Evolutionary conservation across 2,888 invertebrate genomes (phyloP), one percentile per base, ranked within the genome.

Genomic region (Apotomis capreana): DNA sequence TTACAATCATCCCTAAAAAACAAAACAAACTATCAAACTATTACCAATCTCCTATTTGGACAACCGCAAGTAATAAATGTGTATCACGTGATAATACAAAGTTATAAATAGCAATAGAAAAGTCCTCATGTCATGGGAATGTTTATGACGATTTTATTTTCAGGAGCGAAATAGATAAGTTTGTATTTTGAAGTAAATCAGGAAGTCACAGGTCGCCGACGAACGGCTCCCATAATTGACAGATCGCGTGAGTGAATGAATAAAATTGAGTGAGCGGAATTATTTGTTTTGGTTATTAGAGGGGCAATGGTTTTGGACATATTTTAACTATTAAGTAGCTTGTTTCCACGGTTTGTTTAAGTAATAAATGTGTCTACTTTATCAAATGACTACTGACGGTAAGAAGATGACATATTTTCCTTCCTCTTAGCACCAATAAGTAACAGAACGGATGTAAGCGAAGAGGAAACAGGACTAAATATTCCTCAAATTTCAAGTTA

Each of bases 181-280:
- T 67, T 51, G 71, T 49, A 51, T 61, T 54, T 54, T 55, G 61
- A 62, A 65, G 57, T 52, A 52, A 67, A 67, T 68, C 67, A 60
- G 72, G 70, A 63, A 72, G 72, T 63, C 68, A 37, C 62, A 68
- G 68, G 72, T 72, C 71, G 37, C 58, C 46, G 3, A n/a, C 37
- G 63, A 72, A 72, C 54, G 72, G 72, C 63, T 63, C 58, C 52
- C 62, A 67, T 75, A 75, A 75, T 69, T 72, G 74, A 74, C 69
- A 71, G 65, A 69, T 85, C 71, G 85, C 85, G 84, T 86, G 85
- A 78, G 75, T 69, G 69, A 75, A 77, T 70, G 76, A 75, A 82
- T 84, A 76, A 76, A 78, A 81, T 80, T 77, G 79, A 80, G 76
- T 77, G 77, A 73, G 74, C 75, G 75, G 80, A 76, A 76, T 71